Percentiles rank a stretch among this genome's conserved stretches.
Evolutionary conservation across 2,888 invertebrate genomes (phyloP).

Genomic region (Stenichneumon culpator): DNA sequence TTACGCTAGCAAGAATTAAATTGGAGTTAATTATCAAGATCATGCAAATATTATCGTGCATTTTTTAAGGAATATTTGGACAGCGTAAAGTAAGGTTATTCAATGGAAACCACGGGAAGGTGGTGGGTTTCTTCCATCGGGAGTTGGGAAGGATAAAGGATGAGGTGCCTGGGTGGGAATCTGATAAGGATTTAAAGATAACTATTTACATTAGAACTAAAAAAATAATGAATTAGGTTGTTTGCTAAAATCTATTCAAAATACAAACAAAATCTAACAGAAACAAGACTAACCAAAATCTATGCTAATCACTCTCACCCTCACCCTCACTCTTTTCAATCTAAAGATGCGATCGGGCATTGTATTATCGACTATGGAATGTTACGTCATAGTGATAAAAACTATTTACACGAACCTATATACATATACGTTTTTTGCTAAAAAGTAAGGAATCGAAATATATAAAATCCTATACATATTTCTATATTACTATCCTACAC

Average conservation of each 20-base stretch:
- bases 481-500: no score
- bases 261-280: neutral
- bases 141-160: neutral
- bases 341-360: neutral
- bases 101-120: constrained; percentile 3
- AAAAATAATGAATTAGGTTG: neutral
- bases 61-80: neutral
- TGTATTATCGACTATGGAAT: neutral
- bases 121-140: constrained; percentile 6
- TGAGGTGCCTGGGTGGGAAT: neutral
- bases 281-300: neutral
- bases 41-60: neutral
- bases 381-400: neutral
- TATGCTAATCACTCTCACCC: neutral
- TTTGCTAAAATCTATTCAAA: neutral
- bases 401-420: neutral
- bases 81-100: neutral
- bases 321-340: neutral
- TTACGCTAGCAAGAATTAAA: neutral
- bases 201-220: no score
- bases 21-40: neutral
- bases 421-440: neutral
- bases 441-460: neutral
- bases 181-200: neutral
- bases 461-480: no score